Percentiles rank a stretch among this genome's conserved stretches.
These are phyloP conservation scores for Setophaga coronata DNA, from an alignment of 2,113 vertebrate species.

Conservation along the genomic window DNA sequence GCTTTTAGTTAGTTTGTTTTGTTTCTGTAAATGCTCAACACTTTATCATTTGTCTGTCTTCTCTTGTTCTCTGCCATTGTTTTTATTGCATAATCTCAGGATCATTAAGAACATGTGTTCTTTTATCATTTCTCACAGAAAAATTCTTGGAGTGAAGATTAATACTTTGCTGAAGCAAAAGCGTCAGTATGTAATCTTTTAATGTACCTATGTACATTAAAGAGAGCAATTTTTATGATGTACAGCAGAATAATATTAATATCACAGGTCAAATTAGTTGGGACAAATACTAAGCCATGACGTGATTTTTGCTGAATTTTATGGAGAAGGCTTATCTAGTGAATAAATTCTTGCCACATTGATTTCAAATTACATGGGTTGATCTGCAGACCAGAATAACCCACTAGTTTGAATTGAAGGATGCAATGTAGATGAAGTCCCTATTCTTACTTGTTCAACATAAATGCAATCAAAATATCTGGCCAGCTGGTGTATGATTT, in stretches of 20 bases:
- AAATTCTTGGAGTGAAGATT: not conserved
- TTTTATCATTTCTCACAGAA: not conserved
- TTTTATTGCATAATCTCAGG: not conserved
- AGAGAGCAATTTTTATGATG: no score
- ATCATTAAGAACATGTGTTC: not conserved
- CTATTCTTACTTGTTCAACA: not conserved
- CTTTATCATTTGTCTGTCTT: not conserved
- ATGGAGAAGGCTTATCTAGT: not conserved
- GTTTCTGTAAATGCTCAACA: not conserved
- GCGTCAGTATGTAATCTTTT: not conserved
- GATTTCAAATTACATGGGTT: not conserved
- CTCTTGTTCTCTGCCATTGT: not conserved
- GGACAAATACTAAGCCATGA: not conserved
- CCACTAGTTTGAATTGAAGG: not conserved
- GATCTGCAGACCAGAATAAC: not conserved
- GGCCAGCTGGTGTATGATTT: not conserved
- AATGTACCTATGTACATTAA: not conserved
- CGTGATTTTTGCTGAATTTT: not conserved
- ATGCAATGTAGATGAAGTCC: not conserved
- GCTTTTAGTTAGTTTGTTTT: not conserved
- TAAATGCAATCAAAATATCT: not conserved
- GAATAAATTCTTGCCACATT: not conserved
- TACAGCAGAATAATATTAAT: not conserved
- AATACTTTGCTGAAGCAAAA: not conserved
- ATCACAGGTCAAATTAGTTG: not conserved